Evolutionary conservation across 2,888 invertebrate genomes (phyloP).

Genomic region (Dysmachus trigonus): DNA sequence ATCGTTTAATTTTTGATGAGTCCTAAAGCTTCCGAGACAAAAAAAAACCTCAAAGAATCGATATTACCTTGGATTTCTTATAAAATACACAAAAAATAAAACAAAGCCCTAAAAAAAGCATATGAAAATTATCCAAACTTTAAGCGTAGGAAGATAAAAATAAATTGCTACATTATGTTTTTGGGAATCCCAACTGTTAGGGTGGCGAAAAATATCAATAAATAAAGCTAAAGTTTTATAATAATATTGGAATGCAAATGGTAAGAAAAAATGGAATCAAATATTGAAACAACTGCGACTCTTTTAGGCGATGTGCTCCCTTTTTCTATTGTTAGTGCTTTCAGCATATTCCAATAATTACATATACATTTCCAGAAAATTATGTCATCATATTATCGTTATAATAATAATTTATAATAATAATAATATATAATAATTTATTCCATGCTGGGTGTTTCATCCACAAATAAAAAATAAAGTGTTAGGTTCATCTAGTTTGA

Average conservation of each 20-base stretch:
- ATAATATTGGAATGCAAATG: neutral
- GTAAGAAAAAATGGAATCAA: neutral
- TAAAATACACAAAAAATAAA: neutral
- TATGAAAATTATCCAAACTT: no score
- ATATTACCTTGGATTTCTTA: neutral
- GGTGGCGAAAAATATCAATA: neutral
- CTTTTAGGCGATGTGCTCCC: neutral
- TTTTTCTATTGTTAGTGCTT: neutral
- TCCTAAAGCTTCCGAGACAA: neutral
- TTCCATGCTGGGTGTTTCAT: no score
- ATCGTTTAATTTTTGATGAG: neutral
- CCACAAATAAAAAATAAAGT: no score
- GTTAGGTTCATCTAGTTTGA: no score
- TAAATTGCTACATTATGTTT: no score
- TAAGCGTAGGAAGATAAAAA: no score
- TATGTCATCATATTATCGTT: no score
- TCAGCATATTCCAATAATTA: no score
- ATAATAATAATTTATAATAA: no score
- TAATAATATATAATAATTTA: no score
- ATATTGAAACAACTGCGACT: neutral
- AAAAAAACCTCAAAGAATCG: neutral
- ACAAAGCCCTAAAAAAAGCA: neutral
- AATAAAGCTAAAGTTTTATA: no score
- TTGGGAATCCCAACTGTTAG: neutral
- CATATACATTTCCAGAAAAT: no score